Evolutionary conservation across 2,113 vertebrate species (phyloP).

Genomic region (Arothron firmamentum): DNA sequence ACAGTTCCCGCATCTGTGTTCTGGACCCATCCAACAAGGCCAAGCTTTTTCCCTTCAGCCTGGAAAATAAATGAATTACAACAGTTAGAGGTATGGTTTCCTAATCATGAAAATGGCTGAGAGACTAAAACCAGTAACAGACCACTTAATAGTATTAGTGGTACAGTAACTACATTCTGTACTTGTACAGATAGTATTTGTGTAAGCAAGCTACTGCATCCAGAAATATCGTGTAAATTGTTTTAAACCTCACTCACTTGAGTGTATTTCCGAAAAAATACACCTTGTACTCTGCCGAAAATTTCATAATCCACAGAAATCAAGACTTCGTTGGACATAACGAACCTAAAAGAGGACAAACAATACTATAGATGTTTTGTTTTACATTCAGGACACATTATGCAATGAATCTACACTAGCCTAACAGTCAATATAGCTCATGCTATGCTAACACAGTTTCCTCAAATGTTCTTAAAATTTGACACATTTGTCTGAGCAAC

Average conservation of each 20-base stretch:
- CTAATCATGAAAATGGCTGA: background rate
- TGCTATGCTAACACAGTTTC: slow-evolving; percentile 11
- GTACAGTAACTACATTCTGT: too few relatives aligned
- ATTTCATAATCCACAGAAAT: slow-evolving; percentile 91
- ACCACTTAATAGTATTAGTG: too few relatives aligned
- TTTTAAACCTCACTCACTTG: slow-evolving; percentile 74
- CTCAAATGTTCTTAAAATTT: background rate
- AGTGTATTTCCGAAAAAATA: slow-evolving; percentile 93
- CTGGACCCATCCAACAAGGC: slow-evolving; percentile 92
- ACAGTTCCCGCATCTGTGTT: slow-evolving; percentile 86
- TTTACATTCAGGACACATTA: background rate
- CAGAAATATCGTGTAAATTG: background rate
- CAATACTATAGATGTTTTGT: background rate
- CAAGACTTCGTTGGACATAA: slow-evolving; percentile 80
- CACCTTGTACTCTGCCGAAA: slow-evolving; percentile 88
- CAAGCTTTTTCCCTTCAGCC: slow-evolving; percentile 83
- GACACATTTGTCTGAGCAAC: background rate
- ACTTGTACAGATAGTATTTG: too few relatives aligned
- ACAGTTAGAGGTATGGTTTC: background rate
- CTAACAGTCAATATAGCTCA: background rate
- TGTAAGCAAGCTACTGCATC: too few relatives aligned
- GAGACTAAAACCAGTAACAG: too few relatives aligned
- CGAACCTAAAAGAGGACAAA: slow-evolving; percentile 31
- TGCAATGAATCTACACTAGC: background rate
- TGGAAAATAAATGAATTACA: slow-evolving; percentile 49